These are phyloP conservation scores for Creontiades dilutus DNA, from an alignment of 2,888 invertebrate species.

Conservation along the genomic window DNA sequence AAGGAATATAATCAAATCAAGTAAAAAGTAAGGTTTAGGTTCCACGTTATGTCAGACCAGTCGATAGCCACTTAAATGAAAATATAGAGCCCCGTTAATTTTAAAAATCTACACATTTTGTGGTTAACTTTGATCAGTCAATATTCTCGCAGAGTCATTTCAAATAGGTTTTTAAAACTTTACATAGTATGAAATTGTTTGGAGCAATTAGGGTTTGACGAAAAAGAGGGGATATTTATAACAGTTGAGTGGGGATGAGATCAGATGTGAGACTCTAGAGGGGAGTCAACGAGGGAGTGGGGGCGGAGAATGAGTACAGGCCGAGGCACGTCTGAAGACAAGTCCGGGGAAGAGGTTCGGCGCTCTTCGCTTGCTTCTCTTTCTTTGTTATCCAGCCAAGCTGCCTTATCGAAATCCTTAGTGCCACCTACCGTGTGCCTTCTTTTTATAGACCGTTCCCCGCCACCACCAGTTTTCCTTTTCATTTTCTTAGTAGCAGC, in stretches of 20 bases:
- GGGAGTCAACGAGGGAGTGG: conserved; percentile 73
- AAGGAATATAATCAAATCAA: not conserved
- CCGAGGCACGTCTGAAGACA: conserved; percentile 78
- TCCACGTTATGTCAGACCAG: not conserved
- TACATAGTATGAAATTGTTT: conserved; percentile 27
- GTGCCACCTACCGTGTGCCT: conserved; percentile 95
- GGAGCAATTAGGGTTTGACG: not conserved
- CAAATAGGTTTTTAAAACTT: not conserved
- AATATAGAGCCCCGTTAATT: not conserved
- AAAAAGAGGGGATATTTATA: not conserved
- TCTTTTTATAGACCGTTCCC: conserved; percentile 89
- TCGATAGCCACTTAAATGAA: conserved; percentile 5
- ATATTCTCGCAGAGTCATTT: conserved; percentile 5
- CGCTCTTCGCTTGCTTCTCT: conserved; percentile 80
- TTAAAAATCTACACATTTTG: not conserved
- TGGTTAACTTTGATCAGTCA: conserved; percentile 38
- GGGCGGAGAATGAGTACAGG: conserved; percentile 75
- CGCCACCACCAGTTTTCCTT: conserved; percentile 86
- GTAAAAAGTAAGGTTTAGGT: not conserved
- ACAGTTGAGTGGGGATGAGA: conserved; percentile 33
- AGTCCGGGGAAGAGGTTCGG: conserved; percentile 83
- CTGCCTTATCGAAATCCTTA: conserved; percentile 88
- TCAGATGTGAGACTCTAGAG: conserved; percentile 72
- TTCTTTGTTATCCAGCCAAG: conserved; percentile 81
- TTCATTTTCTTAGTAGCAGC: conserved; percentile 82